Evolutionary conservation across 1,140 invertebrate species (phyloP), one percentile per base, ranked within the genome.

Genomic region (Eriocheir sinensis): DNA sequence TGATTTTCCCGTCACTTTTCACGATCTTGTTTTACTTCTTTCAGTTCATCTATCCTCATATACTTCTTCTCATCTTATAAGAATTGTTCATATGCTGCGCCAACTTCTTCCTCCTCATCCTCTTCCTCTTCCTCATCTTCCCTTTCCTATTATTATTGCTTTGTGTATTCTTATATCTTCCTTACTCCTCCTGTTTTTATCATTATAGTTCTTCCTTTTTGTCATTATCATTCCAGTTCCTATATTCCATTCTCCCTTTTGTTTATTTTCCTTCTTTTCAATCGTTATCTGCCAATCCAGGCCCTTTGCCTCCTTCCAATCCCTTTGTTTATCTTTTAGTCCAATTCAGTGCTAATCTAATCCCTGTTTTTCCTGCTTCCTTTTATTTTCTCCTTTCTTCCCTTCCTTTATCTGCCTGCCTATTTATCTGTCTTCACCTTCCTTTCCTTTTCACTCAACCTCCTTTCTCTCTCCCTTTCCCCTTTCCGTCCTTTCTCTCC

Each of bases 281-380:
- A 12, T 36, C 34, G 15, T 86, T 32, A 21, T 86, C 34, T 12
- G 15, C 32, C 34, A 21, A 17, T 32, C 32, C 34, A 30, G 12
- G 15, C 34, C 34, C 83, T 86, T 32, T 32, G 21, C 34, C 34
- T 32, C 83, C 34, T 32, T 36, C 32, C 34, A 15, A 17, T 32
- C 34, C 32, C 83, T 12, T 32, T 12, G 15, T 32, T 36, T 32
- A 17, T 36, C 34, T 36, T 32, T 36, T 86, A 12, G 12, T 86
- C 21, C 15, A 12, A 12, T 36, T 17, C 83, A 12, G 21, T 36
- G 15, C 32, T 30, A 17, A 17, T 86, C 34, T 36, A 12, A 21
- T 36, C 32, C 32, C 83, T 86, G 12, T 86, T 86, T 86, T 86
- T 17, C 15, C 32, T 12, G 83, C 83, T 86, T 86, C 32, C 83